Percentiles rank a stretch among this genome's conserved stretches.
phyloP scores from a whole-genome alignment of 2,888 invertebrate genomes.

The Pyrocoelia pectoralis region DNA sequence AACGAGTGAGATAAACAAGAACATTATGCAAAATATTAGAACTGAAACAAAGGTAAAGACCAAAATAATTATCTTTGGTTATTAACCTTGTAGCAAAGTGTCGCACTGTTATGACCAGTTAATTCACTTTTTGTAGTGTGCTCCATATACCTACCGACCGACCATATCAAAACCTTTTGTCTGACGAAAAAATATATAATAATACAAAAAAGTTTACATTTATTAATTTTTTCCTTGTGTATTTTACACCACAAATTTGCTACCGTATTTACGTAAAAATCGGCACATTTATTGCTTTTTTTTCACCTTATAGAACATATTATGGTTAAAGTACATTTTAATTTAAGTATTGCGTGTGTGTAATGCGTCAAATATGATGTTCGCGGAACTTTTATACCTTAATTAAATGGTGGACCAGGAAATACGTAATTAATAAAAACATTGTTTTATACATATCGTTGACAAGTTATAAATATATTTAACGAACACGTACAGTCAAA shows the following conservation, averaged over 20 bases:
- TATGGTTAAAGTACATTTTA: slow-evolving; percentile 1
- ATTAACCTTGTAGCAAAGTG: background rate
- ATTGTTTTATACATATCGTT: background rate
- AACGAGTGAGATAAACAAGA: too few relatives aligned
- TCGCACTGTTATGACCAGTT: background rate
- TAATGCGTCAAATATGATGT: slow-evolving; percentile 2
- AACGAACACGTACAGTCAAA: too few relatives aligned
- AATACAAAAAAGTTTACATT: background rate
- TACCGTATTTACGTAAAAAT: slow-evolving; percentile 1
- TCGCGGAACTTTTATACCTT: slow-evolving; percentile 6
- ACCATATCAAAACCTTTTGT: background rate
- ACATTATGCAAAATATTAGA: background rate
- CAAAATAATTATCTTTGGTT: too few relatives aligned
- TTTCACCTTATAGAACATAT: background rate
- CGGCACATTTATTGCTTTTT: background rate
- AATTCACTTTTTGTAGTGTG: background rate
- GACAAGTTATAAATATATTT: too few relatives aligned
- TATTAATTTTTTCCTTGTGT: background rate
- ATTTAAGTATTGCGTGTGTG: slow-evolving; percentile 9
- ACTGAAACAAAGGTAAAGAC: too few relatives aligned
- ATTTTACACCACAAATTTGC: background rate
- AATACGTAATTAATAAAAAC: slow-evolving; percentile 7
- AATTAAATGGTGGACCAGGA: background rate
- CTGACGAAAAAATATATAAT: background rate
- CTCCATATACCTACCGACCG: background rate